Conservation (phyloP, 2,797 vertebrate species). For the Oreochromis mossambicus region DNA sequence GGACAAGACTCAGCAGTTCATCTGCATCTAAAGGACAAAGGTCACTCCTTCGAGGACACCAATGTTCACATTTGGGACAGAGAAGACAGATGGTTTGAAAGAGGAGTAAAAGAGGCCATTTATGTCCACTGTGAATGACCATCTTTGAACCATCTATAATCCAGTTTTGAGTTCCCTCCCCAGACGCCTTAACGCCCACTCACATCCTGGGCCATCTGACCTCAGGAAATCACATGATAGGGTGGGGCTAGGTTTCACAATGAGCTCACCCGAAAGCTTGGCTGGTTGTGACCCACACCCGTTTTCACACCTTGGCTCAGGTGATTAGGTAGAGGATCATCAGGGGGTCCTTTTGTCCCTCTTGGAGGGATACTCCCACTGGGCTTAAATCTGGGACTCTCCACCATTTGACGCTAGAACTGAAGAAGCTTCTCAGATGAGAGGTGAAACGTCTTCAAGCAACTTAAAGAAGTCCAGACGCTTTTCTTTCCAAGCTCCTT, state of each 20-base stretch:
- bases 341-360: fast-evolving
- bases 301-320: fast-evolving
- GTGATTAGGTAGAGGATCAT: not conserved
- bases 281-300: fast-evolving
- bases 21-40: not conserved
- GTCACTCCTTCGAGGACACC: not conserved
- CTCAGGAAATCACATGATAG: not conserved
- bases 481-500: not conserved
- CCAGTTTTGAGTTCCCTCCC: fast-evolving
- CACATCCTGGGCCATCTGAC: fast-evolving
- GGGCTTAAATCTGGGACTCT: not conserved
- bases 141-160: not conserved
- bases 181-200: fast-evolving
- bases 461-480: not conserved
- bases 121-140: fast-evolving
- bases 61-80: not conserved
- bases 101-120: not conserved
- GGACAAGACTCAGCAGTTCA: not conserved
- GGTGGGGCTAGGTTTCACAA: not conserved
- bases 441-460: not conserved
- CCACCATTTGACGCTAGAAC: not conserved
- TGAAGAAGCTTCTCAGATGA: not conserved
- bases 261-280: not conserved
- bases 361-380: not conserved
- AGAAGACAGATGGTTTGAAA: not conserved